Percentiles rank a stretch among this genome's conserved stretches.
Conservation (phyloP, 2,888 invertebrate species). For the Mythimna impura region DNA sequence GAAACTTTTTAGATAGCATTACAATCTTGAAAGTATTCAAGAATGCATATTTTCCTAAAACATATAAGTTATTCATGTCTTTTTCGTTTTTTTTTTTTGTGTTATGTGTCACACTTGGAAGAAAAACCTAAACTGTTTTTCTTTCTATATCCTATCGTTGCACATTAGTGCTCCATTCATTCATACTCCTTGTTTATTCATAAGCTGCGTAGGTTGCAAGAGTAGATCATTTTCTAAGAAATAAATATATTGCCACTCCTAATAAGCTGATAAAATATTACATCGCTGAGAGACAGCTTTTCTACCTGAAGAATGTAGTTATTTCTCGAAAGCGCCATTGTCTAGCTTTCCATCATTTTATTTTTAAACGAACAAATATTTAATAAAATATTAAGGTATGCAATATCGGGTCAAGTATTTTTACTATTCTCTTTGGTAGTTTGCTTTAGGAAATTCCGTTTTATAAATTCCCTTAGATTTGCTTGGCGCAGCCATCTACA, state of each 20-base stretch:
- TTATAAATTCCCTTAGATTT: background rate
- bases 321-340: background rate
- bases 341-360: conserved; percentile 4
- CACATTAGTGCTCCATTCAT: conserved; percentile 9
- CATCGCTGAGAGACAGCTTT: background rate
- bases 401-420: background rate
- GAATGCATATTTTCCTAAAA: too few species aligned
- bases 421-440: background rate
- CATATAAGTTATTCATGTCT: too few species aligned
- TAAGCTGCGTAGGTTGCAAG: conserved; percentile 20
- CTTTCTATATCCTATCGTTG: background rate
- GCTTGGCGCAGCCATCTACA: too few species aligned
- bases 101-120: background rate
- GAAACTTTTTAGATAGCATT: too few species aligned
- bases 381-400: background rate
- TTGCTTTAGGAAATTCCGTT: background rate
- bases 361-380: background rate
- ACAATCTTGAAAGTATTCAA: too few species aligned
- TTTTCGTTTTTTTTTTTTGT: background rate
- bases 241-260: background rate
- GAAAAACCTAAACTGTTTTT: background rate
- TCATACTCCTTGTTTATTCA: conserved; percentile 16
- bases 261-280: conserved; percentile 32
- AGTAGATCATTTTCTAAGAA: conserved; percentile 21
- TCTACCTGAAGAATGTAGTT: conserved; percentile 14